Conservation (phyloP, 2,888 invertebrate species). For the Synergus gifuensis region DNA sequence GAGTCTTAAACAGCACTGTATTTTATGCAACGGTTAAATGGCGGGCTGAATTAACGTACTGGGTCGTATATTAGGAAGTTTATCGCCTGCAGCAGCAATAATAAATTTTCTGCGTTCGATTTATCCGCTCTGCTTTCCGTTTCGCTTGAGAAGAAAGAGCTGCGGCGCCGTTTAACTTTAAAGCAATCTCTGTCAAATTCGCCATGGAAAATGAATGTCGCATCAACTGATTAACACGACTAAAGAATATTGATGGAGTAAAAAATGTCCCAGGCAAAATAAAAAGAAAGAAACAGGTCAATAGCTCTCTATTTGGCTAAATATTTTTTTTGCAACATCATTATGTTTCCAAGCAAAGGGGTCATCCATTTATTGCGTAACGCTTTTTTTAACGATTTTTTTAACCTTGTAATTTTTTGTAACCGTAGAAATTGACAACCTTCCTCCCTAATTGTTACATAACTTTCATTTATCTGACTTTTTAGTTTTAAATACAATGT, state of each 20-base stretch:
- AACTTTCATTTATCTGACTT: too few species aligned
- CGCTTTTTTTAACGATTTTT: too few species aligned
- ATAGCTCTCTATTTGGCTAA: not conserved
- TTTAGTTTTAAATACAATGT: too few species aligned
- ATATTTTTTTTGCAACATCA: not conserved
- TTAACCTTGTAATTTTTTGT: too few species aligned
- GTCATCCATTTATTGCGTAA: too few species aligned
- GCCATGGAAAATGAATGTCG: constrained; percentile 37
- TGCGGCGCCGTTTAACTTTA: constrained; percentile 39
- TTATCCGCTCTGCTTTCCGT: constrained; percentile 34
- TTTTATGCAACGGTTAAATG: constrained; percentile 51
- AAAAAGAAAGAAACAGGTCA: constrained; percentile 5
- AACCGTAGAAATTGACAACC: too few species aligned
- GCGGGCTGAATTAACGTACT: constrained; percentile 49
- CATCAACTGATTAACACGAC: constrained; percentile 23
- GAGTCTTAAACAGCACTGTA: constrained; percentile 40
- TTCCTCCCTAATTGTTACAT: too few species aligned
- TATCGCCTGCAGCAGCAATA: constrained; percentile 43
- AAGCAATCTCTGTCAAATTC: constrained; percentile 33
- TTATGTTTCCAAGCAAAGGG: not conserved
- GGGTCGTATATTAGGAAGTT: constrained; percentile 50
- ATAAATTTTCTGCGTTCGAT: constrained; percentile 42
- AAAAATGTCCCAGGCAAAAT: not conserved
- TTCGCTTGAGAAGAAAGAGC: constrained; percentile 38
- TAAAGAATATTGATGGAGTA: not conserved